Base-by-base conservation (phyloP, 2,113 vertebrate species). In the Quiscalus mexicanus region DNA sequence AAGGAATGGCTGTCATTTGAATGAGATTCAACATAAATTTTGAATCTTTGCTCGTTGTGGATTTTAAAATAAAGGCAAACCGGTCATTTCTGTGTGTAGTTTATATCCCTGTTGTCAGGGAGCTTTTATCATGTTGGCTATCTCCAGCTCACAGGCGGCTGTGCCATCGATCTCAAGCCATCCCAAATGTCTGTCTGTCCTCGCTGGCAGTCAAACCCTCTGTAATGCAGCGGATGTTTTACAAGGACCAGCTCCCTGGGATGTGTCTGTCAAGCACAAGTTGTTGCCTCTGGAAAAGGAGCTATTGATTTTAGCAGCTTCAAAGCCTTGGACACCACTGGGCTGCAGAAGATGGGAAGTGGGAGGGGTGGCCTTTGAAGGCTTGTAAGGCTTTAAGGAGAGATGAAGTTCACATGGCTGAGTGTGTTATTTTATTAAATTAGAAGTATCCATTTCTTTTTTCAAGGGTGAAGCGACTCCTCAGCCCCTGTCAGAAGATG, bases 401-500 rank as follows among this genome's bases (percentile, higher is more conserved):
- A 63, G 53, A 22, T 84, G 25, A 33, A 59, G 47, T 53, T 87
- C 44, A 62, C 11, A 35, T 49, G 30, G 44, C 31, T 37, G 39
- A 44, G 41, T 0, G 4, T 74, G 52, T 33, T 63, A 62, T 75
- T 50, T 67, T 30, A 62, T 77, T 16, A 11, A 67, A 76, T 64
- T 69, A 47, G 69, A 89, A 73, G 5, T 60, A 28, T 79, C 33
- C 42, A 5, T 87, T 75, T 80, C 31, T 69, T 71, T 89, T 95
- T 58, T 47, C 84, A 95, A 70, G 67, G 82, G 70, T 71, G 69
- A 73, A 63, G 76, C 1, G 3, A 78, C 81, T 74, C 35, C 5
- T 76, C 31, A 56, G 69, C 31, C 44, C 47, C 77, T 56, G 21
- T 89, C 64, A 74, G 89, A 95, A 96, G 97, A 97, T 97, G 96